These are phyloP conservation scores for Eupithecia exiguata DNA, from an alignment of 2,888 invertebrate genomes.

Conservation along the genomic window DNA sequence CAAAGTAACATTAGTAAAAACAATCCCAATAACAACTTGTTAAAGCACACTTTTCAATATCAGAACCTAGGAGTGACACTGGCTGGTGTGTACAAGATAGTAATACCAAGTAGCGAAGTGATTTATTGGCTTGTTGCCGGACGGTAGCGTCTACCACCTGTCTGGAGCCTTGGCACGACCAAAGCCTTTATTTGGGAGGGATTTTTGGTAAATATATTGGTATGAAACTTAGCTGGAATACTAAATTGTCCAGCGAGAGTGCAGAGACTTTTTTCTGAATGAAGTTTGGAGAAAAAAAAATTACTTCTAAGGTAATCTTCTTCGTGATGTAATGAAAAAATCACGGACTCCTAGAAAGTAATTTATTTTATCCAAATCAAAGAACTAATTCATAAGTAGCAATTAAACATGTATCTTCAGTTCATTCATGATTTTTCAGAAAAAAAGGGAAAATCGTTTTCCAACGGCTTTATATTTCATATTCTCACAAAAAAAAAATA, in stretches of 20 bases:
- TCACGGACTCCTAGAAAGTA: background rate
- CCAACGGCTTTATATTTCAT: background rate
- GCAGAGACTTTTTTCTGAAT: background rate
- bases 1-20: background rate
- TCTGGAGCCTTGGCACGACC: conserved; percentile 51
- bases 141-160: conserved; percentile 71
- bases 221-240: conserved; percentile 26
- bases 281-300: background rate
- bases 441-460: too few species aligned
- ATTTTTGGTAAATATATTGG: conserved; percentile 29
- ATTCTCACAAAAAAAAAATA: conserved; percentile 3
- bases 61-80: conserved; percentile 11
- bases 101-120: conserved; percentile 70
- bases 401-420: too few species aligned
- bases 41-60: background rate
- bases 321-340: background rate
- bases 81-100: conserved; percentile 59
- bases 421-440: too few species aligned
- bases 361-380: background rate
- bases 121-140: conserved; percentile 70
- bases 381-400: background rate
- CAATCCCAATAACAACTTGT: background rate
- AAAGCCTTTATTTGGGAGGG: conserved; percentile 31
- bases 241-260: conserved; percentile 13
- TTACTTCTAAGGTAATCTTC: background rate